Evolutionary conservation across 2,797 vertebrate genomes (phyloP).

Genomic region (Sphenodon punctatus): DNA sequence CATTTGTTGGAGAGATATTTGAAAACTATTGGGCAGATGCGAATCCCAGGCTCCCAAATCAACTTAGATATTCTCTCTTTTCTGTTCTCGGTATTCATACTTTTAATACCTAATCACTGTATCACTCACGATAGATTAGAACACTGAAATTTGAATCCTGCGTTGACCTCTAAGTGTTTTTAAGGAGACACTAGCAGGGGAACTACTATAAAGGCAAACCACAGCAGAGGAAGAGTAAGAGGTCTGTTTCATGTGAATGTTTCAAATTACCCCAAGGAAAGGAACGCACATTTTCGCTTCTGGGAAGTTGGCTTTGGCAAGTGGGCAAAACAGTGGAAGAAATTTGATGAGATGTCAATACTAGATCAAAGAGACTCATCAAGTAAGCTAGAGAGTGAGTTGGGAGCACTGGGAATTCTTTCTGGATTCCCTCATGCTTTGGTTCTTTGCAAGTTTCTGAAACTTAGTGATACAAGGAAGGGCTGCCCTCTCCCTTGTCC

Average conservation of each 20-base stretch:
- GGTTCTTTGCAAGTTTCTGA: constrained; percentile 26
- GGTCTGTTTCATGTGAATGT: constrained; percentile 54
- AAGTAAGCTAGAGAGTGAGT: constrained; percentile 48
- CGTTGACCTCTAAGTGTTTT: constrained; percentile 46
- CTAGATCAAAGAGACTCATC: constrained; percentile 61
- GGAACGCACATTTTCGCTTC: constrained; percentile 18
- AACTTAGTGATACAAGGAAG: neutral
- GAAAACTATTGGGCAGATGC: neutral
- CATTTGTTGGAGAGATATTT: constrained; percentile 21
- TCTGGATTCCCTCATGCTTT: constrained; percentile 21
- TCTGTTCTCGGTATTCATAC: constrained; percentile 19
- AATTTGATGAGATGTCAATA: constrained; percentile 56
- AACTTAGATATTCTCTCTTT: constrained; percentile 46
- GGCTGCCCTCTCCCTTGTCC: neutral
- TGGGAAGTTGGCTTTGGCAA: constrained; percentile 49
- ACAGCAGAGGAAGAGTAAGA: constrained; percentile 25
- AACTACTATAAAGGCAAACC: constrained; percentile 22
- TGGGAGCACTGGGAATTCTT: constrained; percentile 16
- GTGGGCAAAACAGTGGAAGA: constrained; percentile 38
- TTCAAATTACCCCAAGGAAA: constrained; percentile 56
- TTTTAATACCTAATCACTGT: constrained; percentile 12
- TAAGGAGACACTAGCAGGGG: constrained; percentile 40
- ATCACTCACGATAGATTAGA: constrained; percentile 44
- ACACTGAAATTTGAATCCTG: constrained; percentile 31
- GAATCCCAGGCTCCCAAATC: constrained; percentile 54